A percentile compares a stretch with the other conserved stretches of the same genome.
Evolutionary conservation across 1,140 invertebrate species (phyloP).

Genomic region (Trypoxylus dichotomus): DNA sequence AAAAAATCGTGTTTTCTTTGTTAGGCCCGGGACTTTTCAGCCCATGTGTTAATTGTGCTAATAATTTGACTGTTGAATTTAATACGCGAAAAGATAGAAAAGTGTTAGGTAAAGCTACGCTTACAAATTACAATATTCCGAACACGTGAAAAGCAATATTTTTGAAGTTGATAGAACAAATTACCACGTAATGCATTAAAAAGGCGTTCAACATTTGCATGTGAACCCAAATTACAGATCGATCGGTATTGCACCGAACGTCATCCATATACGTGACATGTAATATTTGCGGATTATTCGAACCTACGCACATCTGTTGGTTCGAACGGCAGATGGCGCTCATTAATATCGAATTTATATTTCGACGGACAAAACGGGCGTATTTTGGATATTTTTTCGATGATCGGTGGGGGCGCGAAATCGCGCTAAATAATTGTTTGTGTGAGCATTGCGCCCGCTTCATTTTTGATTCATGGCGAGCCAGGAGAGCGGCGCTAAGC

Average conservation of each 20-base stretch:
- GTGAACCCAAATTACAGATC: background rate
- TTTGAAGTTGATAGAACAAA: background rate
- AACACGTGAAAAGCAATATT: too few species aligned
- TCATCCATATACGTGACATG: background rate
- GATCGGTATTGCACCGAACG: background rate
- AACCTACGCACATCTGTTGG: background rate
- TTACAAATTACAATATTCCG: background rate
- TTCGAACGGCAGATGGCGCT: background rate
- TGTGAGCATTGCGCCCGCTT: background rate
- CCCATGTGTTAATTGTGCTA: too few species aligned
- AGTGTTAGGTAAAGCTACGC: too few species aligned
- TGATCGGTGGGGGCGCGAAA: background rate
- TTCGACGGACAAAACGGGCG: background rate
- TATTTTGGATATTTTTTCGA: conserved; percentile 5
- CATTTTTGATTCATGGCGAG: conserved; percentile 8
- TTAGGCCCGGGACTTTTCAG: too few species aligned
- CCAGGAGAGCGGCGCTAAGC: background rate
- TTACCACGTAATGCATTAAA: too few species aligned
- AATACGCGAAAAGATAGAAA: too few species aligned
- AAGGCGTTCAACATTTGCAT: background rate
- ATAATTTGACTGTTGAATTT: too few species aligned
- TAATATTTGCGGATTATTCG: background rate
- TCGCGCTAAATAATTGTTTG: background rate
- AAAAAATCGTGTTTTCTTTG: too few species aligned
- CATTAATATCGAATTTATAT: conserved; percentile 18